Percentiles rank a stretch among this genome's conserved stretches.
These are phyloP conservation scores for Pristionchus arcanus DNA, from an alignment of 2,888 invertebrate genomes.

Conservation along the genomic window DNA sequence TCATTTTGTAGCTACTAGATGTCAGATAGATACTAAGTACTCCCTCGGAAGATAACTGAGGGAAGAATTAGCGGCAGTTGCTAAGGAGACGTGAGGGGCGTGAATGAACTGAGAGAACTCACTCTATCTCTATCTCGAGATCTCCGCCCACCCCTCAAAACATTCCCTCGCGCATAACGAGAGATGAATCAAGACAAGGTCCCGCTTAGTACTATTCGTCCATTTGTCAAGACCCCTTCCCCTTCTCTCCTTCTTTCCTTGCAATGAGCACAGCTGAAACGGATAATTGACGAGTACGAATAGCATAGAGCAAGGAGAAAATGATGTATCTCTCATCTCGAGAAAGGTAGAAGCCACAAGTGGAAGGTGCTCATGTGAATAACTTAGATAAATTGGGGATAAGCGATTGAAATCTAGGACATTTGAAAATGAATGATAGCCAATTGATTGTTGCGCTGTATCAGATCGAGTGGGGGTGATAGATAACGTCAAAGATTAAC, in stretches of 20 bases:
- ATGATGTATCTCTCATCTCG: neutral
- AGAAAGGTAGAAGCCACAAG: neutral
- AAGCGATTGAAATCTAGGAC: neutral
- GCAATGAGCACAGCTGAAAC: constrained; percentile 33
- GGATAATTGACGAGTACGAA: constrained; percentile 34
- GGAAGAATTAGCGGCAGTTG: constrained; percentile 2
- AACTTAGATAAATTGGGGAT: neutral
- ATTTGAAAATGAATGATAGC: neutral
- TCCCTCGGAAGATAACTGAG: constrained; percentile 2
- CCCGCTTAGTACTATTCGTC: neutral
- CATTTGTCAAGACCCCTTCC: neutral
- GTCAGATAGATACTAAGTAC: neutral
- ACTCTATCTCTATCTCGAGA: neutral
- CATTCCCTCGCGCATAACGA: neutral
- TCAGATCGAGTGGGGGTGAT: neutral
- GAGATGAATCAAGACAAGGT: neutral
- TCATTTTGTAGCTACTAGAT: neutral
- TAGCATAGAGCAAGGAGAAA: neutral
- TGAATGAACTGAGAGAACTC: neutral
- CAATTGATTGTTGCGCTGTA: neutral
- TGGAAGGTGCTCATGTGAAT: neutral
- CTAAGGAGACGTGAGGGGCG: constrained; percentile 2
- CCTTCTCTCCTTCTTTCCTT: neutral
- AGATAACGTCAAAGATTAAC: neutral
- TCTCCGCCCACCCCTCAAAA: neutral